phyloP scores from a whole-genome alignment of 2,797 vertebrate species.

The Buceros bicornis region DNA sequence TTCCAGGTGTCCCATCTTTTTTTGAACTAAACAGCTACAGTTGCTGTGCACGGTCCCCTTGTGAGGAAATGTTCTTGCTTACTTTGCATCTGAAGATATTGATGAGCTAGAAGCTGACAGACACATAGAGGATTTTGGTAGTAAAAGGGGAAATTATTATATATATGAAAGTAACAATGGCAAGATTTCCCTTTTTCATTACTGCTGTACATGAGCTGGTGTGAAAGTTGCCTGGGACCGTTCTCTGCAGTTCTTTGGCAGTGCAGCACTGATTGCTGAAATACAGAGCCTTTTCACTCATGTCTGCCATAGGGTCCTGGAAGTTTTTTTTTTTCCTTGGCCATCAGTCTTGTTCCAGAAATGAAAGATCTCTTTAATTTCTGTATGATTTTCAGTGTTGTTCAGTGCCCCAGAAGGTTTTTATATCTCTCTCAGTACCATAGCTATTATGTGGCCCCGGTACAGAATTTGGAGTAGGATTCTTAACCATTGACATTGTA shows the following conservation, averaged over 20 bases:
- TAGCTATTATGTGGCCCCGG: neutral
- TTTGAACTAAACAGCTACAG: neutral
- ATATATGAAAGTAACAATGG: neutral
- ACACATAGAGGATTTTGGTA: neutral
- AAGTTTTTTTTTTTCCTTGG: neutral
- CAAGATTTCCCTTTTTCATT: neutral
- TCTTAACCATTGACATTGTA: neutral
- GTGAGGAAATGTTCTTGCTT: neutral
- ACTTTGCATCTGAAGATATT: neutral
- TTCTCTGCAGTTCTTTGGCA: neutral
- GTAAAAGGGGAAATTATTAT: neutral
- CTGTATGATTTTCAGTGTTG: neutral
- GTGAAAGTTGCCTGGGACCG: neutral
- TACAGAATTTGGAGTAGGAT: neutral
- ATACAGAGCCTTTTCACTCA: neutral
- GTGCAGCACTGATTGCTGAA: neutral
- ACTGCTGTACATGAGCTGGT: neutral
- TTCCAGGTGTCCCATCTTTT: neutral
- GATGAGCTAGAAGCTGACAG: neutral
- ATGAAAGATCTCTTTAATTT: neutral
- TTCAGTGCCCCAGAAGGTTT: neutral
- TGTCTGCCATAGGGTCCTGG: fast-evolving
- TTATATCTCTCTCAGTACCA: neutral
- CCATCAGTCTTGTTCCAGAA: fast-evolving
- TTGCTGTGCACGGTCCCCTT: neutral